phyloP scores from a whole-genome alignment of 1,140 invertebrate genomes.

The Maconellicoccus hirsutus region DNA sequence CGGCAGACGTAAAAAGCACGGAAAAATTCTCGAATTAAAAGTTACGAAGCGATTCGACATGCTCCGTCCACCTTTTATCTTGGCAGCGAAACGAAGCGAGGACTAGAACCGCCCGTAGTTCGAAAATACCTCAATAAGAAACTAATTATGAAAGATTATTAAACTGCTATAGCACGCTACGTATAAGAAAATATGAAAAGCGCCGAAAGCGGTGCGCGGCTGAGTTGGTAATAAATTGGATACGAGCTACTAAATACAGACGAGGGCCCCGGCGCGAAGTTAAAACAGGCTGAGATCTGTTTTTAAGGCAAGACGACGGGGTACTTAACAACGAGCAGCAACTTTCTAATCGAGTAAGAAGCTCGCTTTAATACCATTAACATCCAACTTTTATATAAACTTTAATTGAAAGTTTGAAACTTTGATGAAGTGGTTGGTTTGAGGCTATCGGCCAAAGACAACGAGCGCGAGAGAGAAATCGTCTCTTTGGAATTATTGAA shows the following conservation, averaged over 20 bases:
- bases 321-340: not conserved
- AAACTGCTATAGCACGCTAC: too few relatives aligned
- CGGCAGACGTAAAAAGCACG: too few relatives aligned
- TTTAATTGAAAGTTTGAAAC: constrained; percentile 22
- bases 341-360: not conserved
- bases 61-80: too few relatives aligned
- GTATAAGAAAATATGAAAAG: constrained; percentile 16
- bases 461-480: not conserved
- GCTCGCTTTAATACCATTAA: constrained; percentile 19
- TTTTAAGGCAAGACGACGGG: not conserved
- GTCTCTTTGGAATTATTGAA: constrained; percentile 15
- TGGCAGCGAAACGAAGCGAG: not conserved
- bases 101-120: not conserved
- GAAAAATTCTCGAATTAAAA: too few relatives aligned
- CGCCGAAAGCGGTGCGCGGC: not conserved
- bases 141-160: constrained; percentile 18
- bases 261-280: not conserved
- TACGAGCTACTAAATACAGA: not conserved
- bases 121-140: constrained; percentile 19
- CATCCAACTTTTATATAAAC: constrained; percentile 22
- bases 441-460: not conserved
- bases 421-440: constrained; percentile 19
- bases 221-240: not conserved
- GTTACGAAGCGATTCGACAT: too few relatives aligned
- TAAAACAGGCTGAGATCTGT: not conserved